Evolutionary conservation across 2,888 invertebrate genomes (phyloP).

Genomic region (Antheraea assamensis): DNA sequence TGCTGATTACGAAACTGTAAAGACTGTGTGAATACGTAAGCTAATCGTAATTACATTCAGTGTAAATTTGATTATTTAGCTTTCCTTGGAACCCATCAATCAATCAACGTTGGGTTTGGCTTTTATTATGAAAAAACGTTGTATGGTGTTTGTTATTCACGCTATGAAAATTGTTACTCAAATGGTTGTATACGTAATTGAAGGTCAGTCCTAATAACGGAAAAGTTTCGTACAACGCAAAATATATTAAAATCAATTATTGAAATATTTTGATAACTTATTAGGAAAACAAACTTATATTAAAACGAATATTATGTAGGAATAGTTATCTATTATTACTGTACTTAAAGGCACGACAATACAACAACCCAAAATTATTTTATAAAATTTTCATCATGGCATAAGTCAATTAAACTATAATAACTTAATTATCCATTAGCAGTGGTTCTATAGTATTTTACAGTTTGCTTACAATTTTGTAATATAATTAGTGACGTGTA

Average conservation of each 20-base stretch:
- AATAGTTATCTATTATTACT: too few relatives aligned
- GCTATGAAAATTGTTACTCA: neutral
- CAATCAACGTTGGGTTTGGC: neutral
- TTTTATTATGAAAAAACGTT: conserved; percentile 1
- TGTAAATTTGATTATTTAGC: neutral
- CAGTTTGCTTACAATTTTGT: neutral
- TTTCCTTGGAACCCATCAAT: neutral
- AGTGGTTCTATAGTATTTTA: neutral
- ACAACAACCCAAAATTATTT: neutral
- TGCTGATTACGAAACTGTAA: neutral
- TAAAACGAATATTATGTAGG: too few relatives aligned
- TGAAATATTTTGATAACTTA: neutral
- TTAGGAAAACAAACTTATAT: neutral
- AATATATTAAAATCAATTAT: neutral
- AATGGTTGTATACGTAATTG: neutral
- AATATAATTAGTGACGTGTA: neutral
- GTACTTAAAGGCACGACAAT: neutral
- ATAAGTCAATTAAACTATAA: neutral
- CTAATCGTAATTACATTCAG: neutral
- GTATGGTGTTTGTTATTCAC: neutral
- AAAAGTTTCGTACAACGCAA: neutral
- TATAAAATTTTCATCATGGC: too few relatives aligned
- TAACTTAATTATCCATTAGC: neutral
- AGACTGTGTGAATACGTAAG: neutral
- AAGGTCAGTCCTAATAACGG: neutral